Conservation (phyloP, 2,113 vertebrate species). For the human (Homo sapiens) region DNA sequence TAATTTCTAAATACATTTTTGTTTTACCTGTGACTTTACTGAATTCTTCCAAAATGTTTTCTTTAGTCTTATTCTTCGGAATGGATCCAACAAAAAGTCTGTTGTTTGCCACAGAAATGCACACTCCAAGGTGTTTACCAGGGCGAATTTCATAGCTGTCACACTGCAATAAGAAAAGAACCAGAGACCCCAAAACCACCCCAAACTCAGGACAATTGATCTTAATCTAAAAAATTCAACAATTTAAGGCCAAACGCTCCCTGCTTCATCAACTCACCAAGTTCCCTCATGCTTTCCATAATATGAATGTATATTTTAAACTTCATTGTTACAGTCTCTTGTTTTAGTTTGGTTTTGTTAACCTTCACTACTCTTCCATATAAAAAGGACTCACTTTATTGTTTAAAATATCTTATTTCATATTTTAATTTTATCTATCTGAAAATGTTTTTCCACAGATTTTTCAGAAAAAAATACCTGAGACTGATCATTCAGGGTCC, state of each 20-base stretch:
- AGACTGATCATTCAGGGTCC: constrained; percentile 9
- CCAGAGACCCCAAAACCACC: constrained; percentile 75
- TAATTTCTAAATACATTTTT: constrained; percentile 72
- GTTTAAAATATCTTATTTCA: neutral
- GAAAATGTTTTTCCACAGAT: constrained; percentile 24
- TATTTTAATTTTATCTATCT: constrained; percentile 48
- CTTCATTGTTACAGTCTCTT: neutral
- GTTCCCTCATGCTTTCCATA: neutral
- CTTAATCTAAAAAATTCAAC: constrained; percentile 30
- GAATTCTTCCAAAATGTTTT: constrained; percentile 99
- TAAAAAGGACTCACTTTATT: constrained; percentile 19
- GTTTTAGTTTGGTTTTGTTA: constrained; percentile 53
- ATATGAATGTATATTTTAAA: constrained; percentile 33
- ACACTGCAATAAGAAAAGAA: constrained; percentile 88
- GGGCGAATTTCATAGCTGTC: constrained; percentile 99
- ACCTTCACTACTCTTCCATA: constrained; percentile 29
- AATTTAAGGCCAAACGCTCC: constrained; percentile 41
- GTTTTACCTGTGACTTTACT: constrained; percentile 98
- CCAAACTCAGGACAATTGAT: constrained; percentile 70
- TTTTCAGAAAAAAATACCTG: constrained; percentile 45
- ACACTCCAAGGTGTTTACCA: constrained; percentile 98
- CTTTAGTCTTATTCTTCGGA: constrained; percentile 99
- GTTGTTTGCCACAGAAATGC: constrained; percentile 99
- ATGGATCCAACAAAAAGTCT: constrained; percentile 99
- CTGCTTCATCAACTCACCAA: constrained; percentile 24